Conservation (phyloP, 2,888 invertebrate genomes). For the Cosmopolites sordidus region DNA sequence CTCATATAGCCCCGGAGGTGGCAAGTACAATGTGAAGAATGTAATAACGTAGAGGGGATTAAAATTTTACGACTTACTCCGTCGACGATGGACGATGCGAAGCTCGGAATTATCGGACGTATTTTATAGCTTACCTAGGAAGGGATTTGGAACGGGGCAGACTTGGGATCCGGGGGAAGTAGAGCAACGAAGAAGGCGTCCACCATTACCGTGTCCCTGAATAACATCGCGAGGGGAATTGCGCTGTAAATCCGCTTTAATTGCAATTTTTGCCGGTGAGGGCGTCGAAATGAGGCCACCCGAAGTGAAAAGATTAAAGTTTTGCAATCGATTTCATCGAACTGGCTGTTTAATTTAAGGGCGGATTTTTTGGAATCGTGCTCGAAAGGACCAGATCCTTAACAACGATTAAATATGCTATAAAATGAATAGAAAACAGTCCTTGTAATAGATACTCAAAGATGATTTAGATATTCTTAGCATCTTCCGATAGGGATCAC, state of each 20-base stretch:
- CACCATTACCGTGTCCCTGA: conserved; percentile 1
- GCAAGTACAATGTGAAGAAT: conserved; percentile 21
- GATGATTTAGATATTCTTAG: too few relatives aligned
- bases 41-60: conserved; percentile 19
- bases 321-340: not conserved
- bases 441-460: too few relatives aligned
- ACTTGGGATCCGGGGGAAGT: too few relatives aligned
- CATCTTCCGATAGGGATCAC: too few relatives aligned
- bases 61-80: conserved; percentile 22
- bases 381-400: too few relatives aligned
- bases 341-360: too few relatives aligned
- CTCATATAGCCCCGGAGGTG: not conserved
- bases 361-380: too few relatives aligned
- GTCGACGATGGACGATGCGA: conserved; percentile 9
- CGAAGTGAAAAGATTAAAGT: not conserved
- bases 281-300: not conserved
- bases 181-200: not conserved
- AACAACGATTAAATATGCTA: too few relatives aligned
- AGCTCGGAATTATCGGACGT: conserved; percentile 12
- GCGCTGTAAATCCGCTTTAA: conserved; percentile 13
- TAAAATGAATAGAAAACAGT: too few relatives aligned
- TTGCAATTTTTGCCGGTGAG: conserved; percentile 7
- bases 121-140: conserved; percentile 13
- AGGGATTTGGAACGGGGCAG: not conserved
- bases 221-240: not conserved